Percentiles rank a stretch among this genome's conserved stretches.
Evolutionary conservation across 2,888 invertebrate species (phyloP).

Genomic region (Aleiodes testaceus): DNA sequence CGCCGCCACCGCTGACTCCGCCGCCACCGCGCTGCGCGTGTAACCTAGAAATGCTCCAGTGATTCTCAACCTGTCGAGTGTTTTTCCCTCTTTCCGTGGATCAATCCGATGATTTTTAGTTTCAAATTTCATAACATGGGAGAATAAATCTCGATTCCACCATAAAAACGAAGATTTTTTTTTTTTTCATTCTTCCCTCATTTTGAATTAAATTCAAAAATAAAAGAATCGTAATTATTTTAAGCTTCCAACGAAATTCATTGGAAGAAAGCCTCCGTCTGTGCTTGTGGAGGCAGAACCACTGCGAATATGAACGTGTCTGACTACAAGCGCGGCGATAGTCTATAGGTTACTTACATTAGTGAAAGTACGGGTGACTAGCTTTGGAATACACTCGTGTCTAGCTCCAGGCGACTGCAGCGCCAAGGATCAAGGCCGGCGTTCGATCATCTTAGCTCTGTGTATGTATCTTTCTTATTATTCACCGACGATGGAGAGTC

Average conservation of each 20-base stretch:
- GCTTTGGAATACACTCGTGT: conserved; percentile 51
- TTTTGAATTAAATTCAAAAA: conserved; percentile 22
- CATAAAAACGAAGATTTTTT: neutral
- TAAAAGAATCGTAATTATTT: neutral
- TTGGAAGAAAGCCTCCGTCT: neutral
- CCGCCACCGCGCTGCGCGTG: conserved; percentile 70
- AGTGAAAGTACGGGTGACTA: conserved; percentile 68
- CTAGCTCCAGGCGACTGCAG: conserved; percentile 65
- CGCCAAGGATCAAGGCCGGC: conserved; percentile 72
- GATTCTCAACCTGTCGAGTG: conserved; percentile 67
- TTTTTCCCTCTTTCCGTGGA: neutral
- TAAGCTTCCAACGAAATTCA: conserved; percentile 45
- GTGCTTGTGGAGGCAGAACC: neutral
- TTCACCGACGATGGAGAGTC: neutral
- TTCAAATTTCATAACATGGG: neutral
- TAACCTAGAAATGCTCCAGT: conserved; percentile 72
- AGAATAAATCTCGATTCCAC: neutral
- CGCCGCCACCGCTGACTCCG: conserved; percentile 58
- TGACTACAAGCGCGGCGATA: conserved; percentile 50
- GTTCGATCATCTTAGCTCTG: conserved; percentile 52
- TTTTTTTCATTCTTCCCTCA: too few relatives aligned
- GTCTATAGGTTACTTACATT: conserved; percentile 56
- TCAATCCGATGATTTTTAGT: neutral
- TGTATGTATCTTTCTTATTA: conserved; percentile 29
- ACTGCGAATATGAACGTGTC: conserved; percentile 31